These are phyloP conservation scores for Strigamia maritima DNA, from an alignment of 2,888 invertebrate genomes.

Conservation along the genomic window DNA sequence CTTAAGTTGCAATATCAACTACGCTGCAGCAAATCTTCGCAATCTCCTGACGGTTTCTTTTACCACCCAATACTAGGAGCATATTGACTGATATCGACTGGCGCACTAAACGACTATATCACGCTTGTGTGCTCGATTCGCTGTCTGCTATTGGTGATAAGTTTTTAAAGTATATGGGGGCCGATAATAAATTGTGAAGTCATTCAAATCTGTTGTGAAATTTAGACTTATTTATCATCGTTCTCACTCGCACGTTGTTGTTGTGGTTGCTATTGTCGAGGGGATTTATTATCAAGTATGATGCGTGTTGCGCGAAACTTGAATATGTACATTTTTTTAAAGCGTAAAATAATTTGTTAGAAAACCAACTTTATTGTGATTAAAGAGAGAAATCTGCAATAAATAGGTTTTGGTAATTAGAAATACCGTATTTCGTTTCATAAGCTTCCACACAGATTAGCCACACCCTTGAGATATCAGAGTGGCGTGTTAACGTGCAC, in stretches of 20 bases:
- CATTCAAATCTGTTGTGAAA: slow-evolving; percentile 5
- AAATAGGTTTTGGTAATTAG: too few relatives aligned
- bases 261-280: not conserved
- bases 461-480: too few relatives aligned
- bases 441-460: too few relatives aligned
- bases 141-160: not conserved
- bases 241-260: not conserved
- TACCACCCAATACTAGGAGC: not conserved
- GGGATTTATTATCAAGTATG: not conserved
- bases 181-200: not conserved
- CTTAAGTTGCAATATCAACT: slow-evolving; percentile 9
- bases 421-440: too few relatives aligned
- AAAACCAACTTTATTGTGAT: too few relatives aligned
- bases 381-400: too few relatives aligned
- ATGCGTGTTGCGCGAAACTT: not conserved
- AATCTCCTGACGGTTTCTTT: not conserved
- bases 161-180: slow-evolving; percentile 4
- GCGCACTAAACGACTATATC: not conserved
- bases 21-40: not conserved
- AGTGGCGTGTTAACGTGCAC: too few relatives aligned
- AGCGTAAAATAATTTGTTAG: too few relatives aligned
- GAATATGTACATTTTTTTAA: too few relatives aligned
- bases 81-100: slow-evolving; percentile 1
- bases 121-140: slow-evolving; percentile 10
- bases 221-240: not conserved